These are phyloP conservation scores for Drosophila lacicola DNA, from an alignment of 2,888 invertebrate genomes.

Conservation along the genomic window DNA sequence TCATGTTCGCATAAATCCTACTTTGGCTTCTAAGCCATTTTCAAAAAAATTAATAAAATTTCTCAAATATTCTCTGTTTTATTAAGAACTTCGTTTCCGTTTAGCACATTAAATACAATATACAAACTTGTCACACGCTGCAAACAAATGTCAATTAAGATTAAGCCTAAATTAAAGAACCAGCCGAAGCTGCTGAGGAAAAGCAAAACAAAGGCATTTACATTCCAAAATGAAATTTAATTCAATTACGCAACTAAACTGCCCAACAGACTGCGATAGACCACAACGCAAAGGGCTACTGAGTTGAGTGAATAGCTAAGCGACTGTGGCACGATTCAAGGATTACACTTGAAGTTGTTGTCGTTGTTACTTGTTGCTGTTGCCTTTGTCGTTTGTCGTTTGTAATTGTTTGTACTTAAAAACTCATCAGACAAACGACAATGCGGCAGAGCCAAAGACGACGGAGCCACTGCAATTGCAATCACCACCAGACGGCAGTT, in stretches of 20 bases:
- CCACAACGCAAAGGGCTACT: slow-evolving; percentile 42
- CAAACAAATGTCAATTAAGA: slow-evolving; percentile 34
- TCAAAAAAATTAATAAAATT: slow-evolving; percentile 7
- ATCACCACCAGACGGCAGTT: slow-evolving; percentile 44
- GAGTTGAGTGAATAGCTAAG: slow-evolving; percentile 52
- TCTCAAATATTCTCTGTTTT: slow-evolving; percentile 2
- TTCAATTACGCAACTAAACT: slow-evolving; percentile 72
- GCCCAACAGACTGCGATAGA: slow-evolving; percentile 59
- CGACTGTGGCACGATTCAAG: slow-evolving; percentile 36
- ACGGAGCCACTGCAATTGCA: slow-evolving; percentile 38
- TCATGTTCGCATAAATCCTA: slow-evolving; percentile 1
- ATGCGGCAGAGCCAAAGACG: slow-evolving; percentile 50
- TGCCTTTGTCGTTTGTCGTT: slow-evolving; percentile 52
- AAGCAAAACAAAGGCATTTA: slow-evolving; percentile 57
- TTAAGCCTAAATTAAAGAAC: slow-evolving; percentile 18
- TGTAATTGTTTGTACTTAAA: slow-evolving; percentile 80
- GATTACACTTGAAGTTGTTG: slow-evolving; percentile 37
- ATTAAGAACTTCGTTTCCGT: slow-evolving; percentile 1
- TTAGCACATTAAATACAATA: slow-evolving; percentile 12
- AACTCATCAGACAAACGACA: slow-evolving; percentile 78
- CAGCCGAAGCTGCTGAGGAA: slow-evolving; percentile 9
- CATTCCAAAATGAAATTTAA: slow-evolving; percentile 63
- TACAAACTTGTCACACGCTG: slow-evolving; percentile 29
- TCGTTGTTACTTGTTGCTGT: slow-evolving; percentile 22
- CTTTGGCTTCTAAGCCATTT: background rate